These are phyloP conservation scores for Heptranchias perlo DNA, from an alignment of 2,113 vertebrate species.

Conservation along the genomic window DNA sequence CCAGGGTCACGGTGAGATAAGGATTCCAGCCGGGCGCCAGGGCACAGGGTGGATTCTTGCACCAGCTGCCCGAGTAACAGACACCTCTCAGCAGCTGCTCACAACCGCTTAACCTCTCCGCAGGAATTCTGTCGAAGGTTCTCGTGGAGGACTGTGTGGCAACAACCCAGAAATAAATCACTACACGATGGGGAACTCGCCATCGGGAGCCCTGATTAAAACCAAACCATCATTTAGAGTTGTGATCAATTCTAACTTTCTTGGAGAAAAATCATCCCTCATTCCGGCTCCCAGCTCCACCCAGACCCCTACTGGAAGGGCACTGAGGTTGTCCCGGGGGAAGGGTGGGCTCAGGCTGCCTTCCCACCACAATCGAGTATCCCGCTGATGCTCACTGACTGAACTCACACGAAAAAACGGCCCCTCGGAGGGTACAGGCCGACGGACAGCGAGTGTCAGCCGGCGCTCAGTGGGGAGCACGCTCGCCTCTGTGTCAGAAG, in stretches of 20 bases:
- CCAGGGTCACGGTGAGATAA: not conserved
- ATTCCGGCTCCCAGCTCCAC: not conserved
- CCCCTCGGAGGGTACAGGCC: not conserved
- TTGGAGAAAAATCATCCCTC: not conserved
- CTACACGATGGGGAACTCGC: not conserved
- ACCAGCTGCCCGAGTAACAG: not conserved
- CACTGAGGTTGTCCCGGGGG: not conserved
- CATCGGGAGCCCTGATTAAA: not conserved
- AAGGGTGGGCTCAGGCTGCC: not conserved
- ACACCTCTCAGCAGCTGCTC: not conserved
- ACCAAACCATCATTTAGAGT: not conserved
- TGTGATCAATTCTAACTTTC: not conserved
- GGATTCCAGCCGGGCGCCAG: not conserved
- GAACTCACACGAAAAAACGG: not conserved
- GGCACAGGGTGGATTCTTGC: not conserved
- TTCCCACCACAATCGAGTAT: not conserved
- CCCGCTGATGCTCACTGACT: not conserved
- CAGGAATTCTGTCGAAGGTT: not conserved
- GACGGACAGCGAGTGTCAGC: not conserved
- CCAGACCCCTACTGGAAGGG: not conserved
- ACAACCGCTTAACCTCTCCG: not conserved
- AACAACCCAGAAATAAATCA: not conserved
- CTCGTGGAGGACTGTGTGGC: not conserved
- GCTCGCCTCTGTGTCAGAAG: too few relatives aligned
- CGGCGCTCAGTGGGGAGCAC: too few relatives aligned